These are phyloP conservation scores for Lymantria monacha DNA, from an alignment of 2,888 invertebrate genomes.

Conservation along the genomic window DNA sequence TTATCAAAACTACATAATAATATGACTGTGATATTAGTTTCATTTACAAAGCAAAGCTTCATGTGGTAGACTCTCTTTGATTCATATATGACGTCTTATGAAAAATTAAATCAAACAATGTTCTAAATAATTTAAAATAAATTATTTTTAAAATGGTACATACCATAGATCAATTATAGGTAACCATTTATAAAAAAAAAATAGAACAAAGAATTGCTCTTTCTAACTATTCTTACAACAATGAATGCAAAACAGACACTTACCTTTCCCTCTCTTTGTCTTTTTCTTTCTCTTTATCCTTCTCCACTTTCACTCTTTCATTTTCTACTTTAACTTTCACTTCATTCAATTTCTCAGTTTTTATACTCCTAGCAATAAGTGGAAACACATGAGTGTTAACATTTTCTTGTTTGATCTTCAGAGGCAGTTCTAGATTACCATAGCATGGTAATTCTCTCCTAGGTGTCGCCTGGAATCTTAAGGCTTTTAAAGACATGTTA, in stretches of 20 bases:
- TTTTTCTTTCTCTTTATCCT: slow-evolving; percentile 47
- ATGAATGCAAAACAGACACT: slow-evolving; percentile 8
- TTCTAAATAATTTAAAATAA: too few species aligned
- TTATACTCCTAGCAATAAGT: slow-evolving; percentile 48
- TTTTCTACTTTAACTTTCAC: slow-evolving; percentile 53
- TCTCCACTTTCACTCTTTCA: slow-evolving; percentile 50
- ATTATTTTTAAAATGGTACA: too few species aligned
- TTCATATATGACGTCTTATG: too few species aligned
- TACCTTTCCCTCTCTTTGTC: slow-evolving; percentile 42
- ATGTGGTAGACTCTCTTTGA: too few species aligned
- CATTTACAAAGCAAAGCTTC: too few species aligned
- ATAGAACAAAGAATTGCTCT: too few species aligned
- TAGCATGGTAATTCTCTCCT: slow-evolving; percentile 72
- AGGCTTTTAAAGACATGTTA: slow-evolving; percentile 60
- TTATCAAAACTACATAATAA: too few species aligned
- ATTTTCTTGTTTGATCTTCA: slow-evolving; percentile 69
- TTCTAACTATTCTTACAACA: too few species aligned
- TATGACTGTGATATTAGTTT: too few species aligned
- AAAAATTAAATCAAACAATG: too few species aligned
- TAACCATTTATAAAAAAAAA: too few species aligned
- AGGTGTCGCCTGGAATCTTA: slow-evolving; percentile 66
- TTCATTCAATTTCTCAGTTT: slow-evolving; percentile 48
- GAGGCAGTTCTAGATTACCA: slow-evolving; percentile 71
- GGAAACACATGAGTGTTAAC: slow-evolving; percentile 53
- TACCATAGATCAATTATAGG: too few species aligned